Conservation (phyloP, 2,113 vertebrate species). For the Pedetes capensis region DNA sequence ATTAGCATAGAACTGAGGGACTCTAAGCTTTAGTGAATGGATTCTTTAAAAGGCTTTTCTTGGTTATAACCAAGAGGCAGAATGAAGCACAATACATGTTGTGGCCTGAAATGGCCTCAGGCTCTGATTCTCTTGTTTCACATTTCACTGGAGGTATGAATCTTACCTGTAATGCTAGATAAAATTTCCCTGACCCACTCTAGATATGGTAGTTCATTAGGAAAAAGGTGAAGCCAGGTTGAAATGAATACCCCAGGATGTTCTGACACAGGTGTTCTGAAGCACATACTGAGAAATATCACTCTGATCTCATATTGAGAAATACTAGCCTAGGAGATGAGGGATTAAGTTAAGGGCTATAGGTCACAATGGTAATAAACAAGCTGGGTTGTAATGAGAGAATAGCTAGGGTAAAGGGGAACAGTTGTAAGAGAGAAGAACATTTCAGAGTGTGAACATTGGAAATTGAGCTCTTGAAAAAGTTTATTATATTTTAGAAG, state of each 20-base stretch:
- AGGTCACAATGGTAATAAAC: constrained; percentile 25
- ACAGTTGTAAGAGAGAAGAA: not conserved
- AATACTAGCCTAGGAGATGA: not conserved
- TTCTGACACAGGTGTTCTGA: not conserved
- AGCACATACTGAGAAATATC: not conserved
- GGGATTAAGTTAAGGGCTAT: not conserved
- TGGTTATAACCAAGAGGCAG: not conserved
- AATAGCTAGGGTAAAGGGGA: not conserved
- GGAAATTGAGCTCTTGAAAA: not conserved
- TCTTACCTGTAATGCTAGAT: not conserved
- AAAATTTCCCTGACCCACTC: not conserved
- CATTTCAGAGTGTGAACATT: not conserved
- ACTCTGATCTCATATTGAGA: not conserved
- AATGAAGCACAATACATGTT: not conserved
- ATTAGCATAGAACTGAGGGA: not conserved
- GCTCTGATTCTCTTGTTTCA: not conserved
- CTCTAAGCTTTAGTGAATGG: not conserved
- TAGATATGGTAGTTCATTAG: constrained; percentile 21
- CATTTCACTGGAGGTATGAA: not conserved
- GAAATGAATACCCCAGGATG: not conserved
- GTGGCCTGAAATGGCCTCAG: not conserved
- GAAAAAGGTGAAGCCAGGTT: not conserved
- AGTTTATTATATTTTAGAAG: not conserved
- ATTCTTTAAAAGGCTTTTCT: not conserved
- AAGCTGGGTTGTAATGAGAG: constrained; percentile 5